A percentile compares a stretch with the other conserved stretches of the same genome.
Evolutionary conservation across 1,140 invertebrate species (phyloP).

Genomic region (Nautilus pompilius): DNA sequence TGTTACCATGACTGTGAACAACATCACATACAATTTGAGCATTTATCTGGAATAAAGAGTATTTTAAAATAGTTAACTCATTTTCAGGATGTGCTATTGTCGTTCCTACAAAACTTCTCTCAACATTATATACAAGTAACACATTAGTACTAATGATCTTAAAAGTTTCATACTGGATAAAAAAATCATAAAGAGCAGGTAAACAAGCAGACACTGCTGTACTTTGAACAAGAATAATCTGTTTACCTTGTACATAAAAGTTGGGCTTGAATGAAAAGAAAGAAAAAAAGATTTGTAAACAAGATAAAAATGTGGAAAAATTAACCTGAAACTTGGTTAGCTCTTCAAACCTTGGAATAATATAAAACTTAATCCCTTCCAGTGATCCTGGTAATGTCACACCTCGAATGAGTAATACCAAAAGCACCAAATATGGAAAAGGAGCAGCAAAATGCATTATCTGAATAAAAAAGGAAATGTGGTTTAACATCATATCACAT

Average conservation of each 20-base stretch:
- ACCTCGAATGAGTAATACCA: conserved; percentile 54
- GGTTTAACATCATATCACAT: no score
- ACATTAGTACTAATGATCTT: not conserved
- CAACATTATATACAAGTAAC: no score
- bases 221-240: not conserved
- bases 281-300: no score
- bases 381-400: conserved; percentile 54
- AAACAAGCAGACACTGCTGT: no score
- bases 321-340: conserved; percentile 29
- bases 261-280: not conserved
- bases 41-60: no score
- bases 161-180: not conserved
- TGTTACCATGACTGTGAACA: no score
- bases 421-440: conserved; percentile 57
- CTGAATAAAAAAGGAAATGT: conserved; percentile 16
- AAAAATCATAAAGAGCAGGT: no score
- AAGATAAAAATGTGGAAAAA: no score
- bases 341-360: conserved; percentile 36
- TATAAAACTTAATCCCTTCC: conserved; percentile 67
- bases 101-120: no score
- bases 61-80: no score
- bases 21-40: no score
- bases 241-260: not conserved
- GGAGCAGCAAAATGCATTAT: conserved; percentile 54
- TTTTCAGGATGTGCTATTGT: no score